Evolutionary conservation across 2,113 vertebrate species (phyloP), one percentile per base, ranked within the genome.

Genomic region (Lepidothrix coronata): DNA sequence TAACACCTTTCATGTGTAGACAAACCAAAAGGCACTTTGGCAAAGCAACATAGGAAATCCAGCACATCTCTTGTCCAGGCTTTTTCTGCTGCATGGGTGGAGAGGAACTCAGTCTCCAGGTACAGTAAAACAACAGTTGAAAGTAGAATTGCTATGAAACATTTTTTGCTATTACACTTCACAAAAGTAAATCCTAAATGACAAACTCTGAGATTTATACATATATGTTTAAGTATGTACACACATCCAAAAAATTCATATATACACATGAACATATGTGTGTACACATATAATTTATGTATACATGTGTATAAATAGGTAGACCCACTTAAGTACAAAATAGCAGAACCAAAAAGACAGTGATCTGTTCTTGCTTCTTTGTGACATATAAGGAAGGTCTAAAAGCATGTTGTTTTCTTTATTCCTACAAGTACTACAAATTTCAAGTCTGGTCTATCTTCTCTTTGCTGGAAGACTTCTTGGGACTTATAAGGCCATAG

Each of bases 21-120:
- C 44, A 90, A 85, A 80, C 10, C 54, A 87, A 62, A 94, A 97
- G 95, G 95, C 96, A 96, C 95, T 96, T 91, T 2, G 82, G 89
- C 77, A 88, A 90, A 90, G 59, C 63, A 77, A 82, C 59, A 51
- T 0, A 57, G 67, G 81, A 94, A 92, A 87, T 67, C 71, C 71
- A 68, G 77, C 62, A 70, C 23, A 58, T 15, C 49, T 87, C 48
- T 61, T 61, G 73, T 49, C 66, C 74, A 68, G 37, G 87, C 46
- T 82, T 65, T 68, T 82, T 77, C 91, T 52, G 62, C 63, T 72
- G 74, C 66, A 57, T 5, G 3, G 46, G 31, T 24, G 57, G 71
- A 94, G 74, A 88, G 35, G 35, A 85, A 85, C 33, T 62, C 66
- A 20, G 62, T 41, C 74, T 70, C 59, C 85, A 78, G 49, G 39